Conservation (phyloP, 2,888 invertebrate genomes). For the Monoplex corrugatus region DNA sequence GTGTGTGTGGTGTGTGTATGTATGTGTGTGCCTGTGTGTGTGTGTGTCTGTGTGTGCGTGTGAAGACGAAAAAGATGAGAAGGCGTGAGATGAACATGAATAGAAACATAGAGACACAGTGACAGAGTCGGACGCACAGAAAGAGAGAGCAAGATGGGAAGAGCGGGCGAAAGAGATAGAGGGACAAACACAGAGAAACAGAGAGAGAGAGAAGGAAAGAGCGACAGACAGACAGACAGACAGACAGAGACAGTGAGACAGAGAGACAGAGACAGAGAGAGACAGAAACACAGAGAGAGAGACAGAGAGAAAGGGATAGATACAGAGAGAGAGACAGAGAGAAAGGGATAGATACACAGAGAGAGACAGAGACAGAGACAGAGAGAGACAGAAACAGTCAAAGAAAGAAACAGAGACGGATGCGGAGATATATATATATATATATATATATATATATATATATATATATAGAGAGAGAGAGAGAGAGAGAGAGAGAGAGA, state of each 20-base stretch:
- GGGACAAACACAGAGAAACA: background rate
- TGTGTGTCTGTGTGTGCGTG: too few relatives aligned
- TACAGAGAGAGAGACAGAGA: background rate
- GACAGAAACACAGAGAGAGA: background rate
- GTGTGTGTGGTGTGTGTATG: too few relatives aligned
- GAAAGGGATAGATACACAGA: background rate
- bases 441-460: background rate
- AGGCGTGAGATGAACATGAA: background rate
- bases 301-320: background rate
- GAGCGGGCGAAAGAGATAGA: constrained; percentile 8
- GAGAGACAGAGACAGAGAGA: background rate
- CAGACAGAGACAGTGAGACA: constrained; percentile 9
- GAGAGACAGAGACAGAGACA: constrained; percentile 7
- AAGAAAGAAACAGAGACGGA: background rate
- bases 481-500: background rate
- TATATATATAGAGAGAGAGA: background rate
- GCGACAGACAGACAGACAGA: background rate
- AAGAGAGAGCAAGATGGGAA: background rate
- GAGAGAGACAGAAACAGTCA: constrained; percentile 5
- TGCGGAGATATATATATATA: background rate
- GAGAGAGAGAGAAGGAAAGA: background rate
- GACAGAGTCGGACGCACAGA: constrained; percentile 6
- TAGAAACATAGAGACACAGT: background rate
- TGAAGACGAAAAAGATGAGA: background rate
- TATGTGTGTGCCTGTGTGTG: too few relatives aligned